Base-by-base conservation (phyloP, 1,140 invertebrate genomes). In the Bombus waltoni region DNA sequence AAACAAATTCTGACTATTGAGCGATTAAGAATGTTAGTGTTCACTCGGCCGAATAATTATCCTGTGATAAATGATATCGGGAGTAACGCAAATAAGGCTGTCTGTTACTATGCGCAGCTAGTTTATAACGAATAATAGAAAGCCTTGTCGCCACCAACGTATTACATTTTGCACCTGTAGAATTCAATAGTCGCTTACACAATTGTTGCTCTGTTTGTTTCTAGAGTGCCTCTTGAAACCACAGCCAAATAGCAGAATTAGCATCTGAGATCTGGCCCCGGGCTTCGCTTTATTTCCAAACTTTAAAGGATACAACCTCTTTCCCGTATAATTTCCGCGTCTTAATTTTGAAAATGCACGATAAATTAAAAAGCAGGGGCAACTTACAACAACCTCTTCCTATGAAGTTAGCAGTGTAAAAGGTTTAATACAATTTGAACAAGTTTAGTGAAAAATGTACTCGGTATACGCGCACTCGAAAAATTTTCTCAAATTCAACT, bases 181-280 rank as follows among this genome's bases (percentile, higher is more conserved):
- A 77, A 62, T 77, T 59, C 38, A 62, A 40, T 18, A 13, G 28
- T 32, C 28, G 15, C 38, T 42, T 18, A 18, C 5, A 38, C 25
- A 35, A 22, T 10, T 38, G 13, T 59, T 28, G 25, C 35, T 15
- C 53, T n/a, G 35, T 35, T 18, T 13, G 15, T 25, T 42, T 15
- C 25, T 8, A 35, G 28, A 59, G n/a, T n/a, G 28, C 3, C 28
- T 62, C 25, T 22, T 32, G 38, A 28, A 77, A 65, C 28, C 28
- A 15, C 38, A 18, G 75, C 57, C 75, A 65, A 77, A 32, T 77
- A 59, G 59, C 28, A 13, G 28, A 65, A 77, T 77, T 77, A 62
- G 65, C 75, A 42, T 77, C 38, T 22, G 28, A 77, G 42, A 65
- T 77, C 75, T 65, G 35, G 25, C 28, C 38, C 2, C 25, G 40